Base-by-base conservation (phyloP, 2,797 vertebrate genomes). In the Acipenser ruthenus region DNA sequence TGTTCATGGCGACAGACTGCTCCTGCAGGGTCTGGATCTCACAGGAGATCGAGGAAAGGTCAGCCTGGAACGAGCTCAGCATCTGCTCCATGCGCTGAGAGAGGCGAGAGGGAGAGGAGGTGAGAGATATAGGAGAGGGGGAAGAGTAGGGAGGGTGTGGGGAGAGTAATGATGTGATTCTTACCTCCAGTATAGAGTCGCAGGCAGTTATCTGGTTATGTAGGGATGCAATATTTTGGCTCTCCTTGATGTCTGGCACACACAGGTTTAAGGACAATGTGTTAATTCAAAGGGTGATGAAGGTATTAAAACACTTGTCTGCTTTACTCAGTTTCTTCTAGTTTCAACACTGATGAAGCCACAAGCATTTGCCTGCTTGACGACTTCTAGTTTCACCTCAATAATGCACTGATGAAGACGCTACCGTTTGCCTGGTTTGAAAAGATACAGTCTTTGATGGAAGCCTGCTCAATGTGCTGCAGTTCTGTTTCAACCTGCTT, bases 131-230 rank as follows among this genome's bases (percentile, higher is more conserved):
- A 62, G 52, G 18, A 55, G 51, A 64, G 62, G 59, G 12, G 18
- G 10, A 8, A 51, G 10, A 49, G 11, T 50, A 6, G 51, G 51
- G 23, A 59, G 50, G n/a, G 13, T 59, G 1, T 11, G 53, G 11
- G 13, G 15, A 23, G 48, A 10, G 4, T 7, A 6, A 56, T 10
- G 15, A 12, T 18, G 1, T 15, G 6, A 52, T 3, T 70, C 84
- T 81, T 69, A 96, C 94, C 93, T 96, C 93, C 69, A 97, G 82
- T 63, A 96, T 95, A 55, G 94, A 91, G 58, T 96, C 95, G 0
- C 95, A 97, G 70, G 94, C 93, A 0, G 94, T 94, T 82, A 96
- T 96, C 88, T 97, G 95, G 74, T 92, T 94, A 80, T 96, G 95
- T 49, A 97, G 86, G 0, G 90, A 92, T 0, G 94, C 93, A 5